Evolutionary conservation across 2,113 vertebrate genomes (phyloP).

Genomic region (Tamias sibiricus): DNA sequence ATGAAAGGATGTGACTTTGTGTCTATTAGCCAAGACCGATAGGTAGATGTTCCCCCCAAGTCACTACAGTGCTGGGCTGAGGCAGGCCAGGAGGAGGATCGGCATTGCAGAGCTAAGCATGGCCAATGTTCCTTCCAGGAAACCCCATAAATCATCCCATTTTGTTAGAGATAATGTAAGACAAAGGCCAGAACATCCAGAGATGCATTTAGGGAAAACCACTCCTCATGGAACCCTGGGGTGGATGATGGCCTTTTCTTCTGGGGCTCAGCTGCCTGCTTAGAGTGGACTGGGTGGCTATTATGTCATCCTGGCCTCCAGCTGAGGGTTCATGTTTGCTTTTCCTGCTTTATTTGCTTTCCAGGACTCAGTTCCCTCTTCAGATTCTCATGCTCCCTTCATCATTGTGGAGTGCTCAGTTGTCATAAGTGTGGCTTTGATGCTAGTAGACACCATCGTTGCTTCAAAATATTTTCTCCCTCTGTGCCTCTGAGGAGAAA

Average conservation of each 20-base stretch:
- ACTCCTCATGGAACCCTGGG: neutral
- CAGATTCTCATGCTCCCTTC: neutral
- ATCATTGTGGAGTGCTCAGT: neutral
- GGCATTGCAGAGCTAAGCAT: neutral
- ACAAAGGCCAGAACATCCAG: neutral
- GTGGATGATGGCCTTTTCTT: neutral
- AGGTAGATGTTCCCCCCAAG: neutral
- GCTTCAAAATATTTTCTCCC: conserved; percentile 32
- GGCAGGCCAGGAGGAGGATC: neutral
- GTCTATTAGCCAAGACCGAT: neutral
- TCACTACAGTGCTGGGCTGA: neutral
- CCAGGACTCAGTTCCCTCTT: neutral
- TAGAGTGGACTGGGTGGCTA: neutral
- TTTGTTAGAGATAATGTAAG: neutral
- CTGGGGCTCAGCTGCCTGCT: neutral
- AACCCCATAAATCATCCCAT: neutral
- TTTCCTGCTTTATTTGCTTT: neutral
- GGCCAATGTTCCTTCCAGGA: neutral
- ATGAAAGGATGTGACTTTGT: neutral
- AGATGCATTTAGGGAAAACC: neutral
- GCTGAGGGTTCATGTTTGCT: neutral
- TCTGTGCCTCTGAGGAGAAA: conserved; percentile 51
- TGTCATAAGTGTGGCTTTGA: conserved; percentile 25
- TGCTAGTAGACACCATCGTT: conserved; percentile 33
- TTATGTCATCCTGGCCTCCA: neutral